Evolutionary conservation across 2,113 vertebrate genomes (phyloP), one percentile per base, ranked within the genome.

Genomic region (Colinus virginianus): DNA sequence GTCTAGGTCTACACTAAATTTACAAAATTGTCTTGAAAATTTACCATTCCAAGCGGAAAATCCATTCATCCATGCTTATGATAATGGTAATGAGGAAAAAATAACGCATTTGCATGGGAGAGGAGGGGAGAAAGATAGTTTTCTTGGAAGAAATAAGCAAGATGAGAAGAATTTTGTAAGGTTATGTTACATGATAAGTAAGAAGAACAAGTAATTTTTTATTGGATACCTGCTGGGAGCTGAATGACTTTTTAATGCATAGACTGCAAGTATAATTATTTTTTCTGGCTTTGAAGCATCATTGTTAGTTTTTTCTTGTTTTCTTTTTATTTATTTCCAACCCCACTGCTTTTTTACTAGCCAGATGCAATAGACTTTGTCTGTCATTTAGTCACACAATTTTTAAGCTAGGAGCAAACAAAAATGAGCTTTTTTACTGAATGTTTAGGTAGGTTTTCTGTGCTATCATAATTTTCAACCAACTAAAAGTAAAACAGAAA

Each of bases 21-120:
- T 95, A 90, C 87, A 96, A 96, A 96, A 96, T 95, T 95, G 95
- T 94, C 94, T 93, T 96, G 93, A 96, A 96, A 96, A 96, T 95
- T 86, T 94, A 94, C 64, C 90, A 95, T 55, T 28, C 85, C 85
- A 93, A 94, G 93, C 90, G 95, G 91, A 95, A 95, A 95, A 96
- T 94, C 53, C 85, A 95, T 92, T 96, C 81, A 94, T 82, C 84
- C 93, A 90, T 93, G 87, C 85, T 90, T 95, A 58, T 93, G 91
- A 91, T 94, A 66, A 76, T 88, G 36, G 11, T 95, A 94, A 95
- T 95, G 76, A 96, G 62, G 61, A 93, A 83, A 93, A 95, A 78
- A 69, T 76, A 53, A 36, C 78, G 22, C 75, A 81, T 90, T 96
- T 95, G 62, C 79, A 48, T 93, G 56, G 77, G 36, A 67, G 48